Conservation (phyloP, 2,888 invertebrate genomes). For the Epirrhoe alternata region DNA sequence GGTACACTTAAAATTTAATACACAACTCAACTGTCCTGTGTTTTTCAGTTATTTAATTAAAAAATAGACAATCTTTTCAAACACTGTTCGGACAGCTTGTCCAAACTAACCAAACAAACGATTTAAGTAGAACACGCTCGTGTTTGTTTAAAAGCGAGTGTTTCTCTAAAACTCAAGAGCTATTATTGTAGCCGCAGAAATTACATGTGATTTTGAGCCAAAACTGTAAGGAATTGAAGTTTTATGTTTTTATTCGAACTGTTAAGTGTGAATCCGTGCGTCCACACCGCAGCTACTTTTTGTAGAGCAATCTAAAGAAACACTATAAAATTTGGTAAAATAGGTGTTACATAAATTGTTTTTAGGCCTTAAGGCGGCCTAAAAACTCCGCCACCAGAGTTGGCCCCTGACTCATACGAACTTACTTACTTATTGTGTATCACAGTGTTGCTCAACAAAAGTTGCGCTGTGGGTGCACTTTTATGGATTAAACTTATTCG, state of each 20-base stretch:
- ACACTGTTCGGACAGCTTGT: slow-evolving; percentile 37
- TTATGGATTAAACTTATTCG: neutral
- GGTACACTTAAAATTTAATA: too few species aligned
- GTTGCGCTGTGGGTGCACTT: too few species aligned
- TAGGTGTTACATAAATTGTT: too few species aligned
- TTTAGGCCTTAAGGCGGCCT: too few species aligned
- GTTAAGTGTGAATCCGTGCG: neutral
- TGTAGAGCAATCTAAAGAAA: too few species aligned
- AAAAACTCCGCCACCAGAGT: too few species aligned
- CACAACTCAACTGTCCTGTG: neutral
- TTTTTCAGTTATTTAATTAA: neutral
- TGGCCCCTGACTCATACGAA: too few species aligned
- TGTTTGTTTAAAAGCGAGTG: neutral
- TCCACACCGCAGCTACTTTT: too few species aligned
- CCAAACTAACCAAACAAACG: slow-evolving; percentile 14
- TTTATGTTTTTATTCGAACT: neutral
- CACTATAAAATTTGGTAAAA: too few species aligned
- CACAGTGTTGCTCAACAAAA: too few species aligned
- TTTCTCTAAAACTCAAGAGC: neutral
- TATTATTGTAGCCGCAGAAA: neutral
- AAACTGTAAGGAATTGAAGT: slow-evolving; percentile 1
- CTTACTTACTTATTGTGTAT: too few species aligned
- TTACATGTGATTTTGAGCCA: neutral
- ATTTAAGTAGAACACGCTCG: neutral
- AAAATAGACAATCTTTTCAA: slow-evolving; percentile 16